A percentile compares a stretch with the other conserved stretches of the same genome.
These are phyloP conservation scores for Callyntrura guangdongensis DNA, from an alignment of 2,888 invertebrate genomes.

Conservation along the genomic window DNA sequence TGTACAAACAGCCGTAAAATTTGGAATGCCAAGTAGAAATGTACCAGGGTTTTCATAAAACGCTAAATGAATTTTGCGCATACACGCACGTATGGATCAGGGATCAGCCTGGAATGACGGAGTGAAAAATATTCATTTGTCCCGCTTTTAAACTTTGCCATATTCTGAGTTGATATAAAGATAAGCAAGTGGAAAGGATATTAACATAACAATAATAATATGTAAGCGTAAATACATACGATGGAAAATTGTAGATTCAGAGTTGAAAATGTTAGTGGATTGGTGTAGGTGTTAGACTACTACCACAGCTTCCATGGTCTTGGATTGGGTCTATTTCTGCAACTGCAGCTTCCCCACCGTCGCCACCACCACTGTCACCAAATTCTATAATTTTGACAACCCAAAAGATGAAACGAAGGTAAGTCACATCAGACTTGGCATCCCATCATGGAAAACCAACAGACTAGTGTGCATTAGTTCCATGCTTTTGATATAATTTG, in stretches of 20 bases:
- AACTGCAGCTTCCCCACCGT: not conserved
- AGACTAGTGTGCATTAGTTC: too few relatives aligned
- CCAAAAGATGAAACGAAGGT: constrained; percentile 91
- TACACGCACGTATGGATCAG: constrained; percentile 61
- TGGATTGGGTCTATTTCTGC: constrained; percentile 88
- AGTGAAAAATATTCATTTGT: constrained; percentile 5
- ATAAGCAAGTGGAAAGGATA: not conserved
- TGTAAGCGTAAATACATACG: not conserved
- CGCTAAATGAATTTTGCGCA: not conserved
- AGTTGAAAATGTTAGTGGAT: constrained; percentile 67
- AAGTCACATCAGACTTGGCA: constrained; percentile 87
- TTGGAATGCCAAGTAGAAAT: not conserved
- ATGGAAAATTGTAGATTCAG: constrained; percentile 14
- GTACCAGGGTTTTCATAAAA: constrained; percentile 1
- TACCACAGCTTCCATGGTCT: constrained; percentile 92
- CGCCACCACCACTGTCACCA: constrained; percentile 79
- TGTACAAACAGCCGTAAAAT: constrained; percentile 5
- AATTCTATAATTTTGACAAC: constrained; percentile 90
- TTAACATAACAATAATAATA: not conserved
- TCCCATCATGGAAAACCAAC: constrained; percentile 5
- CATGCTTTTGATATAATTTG: not conserved
- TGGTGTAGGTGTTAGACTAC: constrained; percentile 88
- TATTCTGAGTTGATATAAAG: not conserved
- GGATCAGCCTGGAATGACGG: not conserved
- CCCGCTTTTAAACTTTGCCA: not conserved